Evolutionary conservation across 2,113 vertebrate genomes (phyloP), one percentile per base, ranked within the genome.

Genomic region (Lathamus discolor): DNA sequence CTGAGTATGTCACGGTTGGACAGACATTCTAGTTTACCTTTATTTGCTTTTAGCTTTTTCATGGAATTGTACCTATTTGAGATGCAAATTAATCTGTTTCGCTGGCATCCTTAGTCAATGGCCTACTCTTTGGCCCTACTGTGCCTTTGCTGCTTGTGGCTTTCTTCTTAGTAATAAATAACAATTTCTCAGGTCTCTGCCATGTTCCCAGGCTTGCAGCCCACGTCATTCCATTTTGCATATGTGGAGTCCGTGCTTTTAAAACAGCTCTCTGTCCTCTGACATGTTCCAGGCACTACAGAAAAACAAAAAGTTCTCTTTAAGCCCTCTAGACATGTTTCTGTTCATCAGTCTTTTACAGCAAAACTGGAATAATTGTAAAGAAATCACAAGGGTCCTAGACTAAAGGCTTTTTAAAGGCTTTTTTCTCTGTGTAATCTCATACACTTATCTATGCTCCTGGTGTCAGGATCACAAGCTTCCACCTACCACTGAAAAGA

Each of bases 241-340:
- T 24, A 9, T 44, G 68, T 67, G 43, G 43, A 88, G 61, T 19
- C 51, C 18, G 7, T 9, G 9, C 55, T 88, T 93, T 75, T 86
- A 35, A 61, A 88, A 88, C 92, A 84, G 13, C 35, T 73, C 59
- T 83, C 73, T 93, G 43, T 81, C 37, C 27, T 92, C 61, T 14
- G 43, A 57, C 68, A 25, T 57, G 22, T 91, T 86, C 43, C 74
- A 88, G 37, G 46, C 74, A 72, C 78, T 64, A 61, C 19, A 91
- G 61, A 75, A 89, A 84, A 92, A 46, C 73, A 94, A 77, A 83
- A 92, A 88, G 39, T 76, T 88, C 54, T 12, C 51, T 89, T 89
- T 87, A 92, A 84, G 23, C 33, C 43, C 55, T 84, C 39, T 64
- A 63, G 84, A 69, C 33, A 10, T 70, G 19, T 20, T 39, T 59